Percentiles rank a stretch among this genome's conserved stretches.
Evolutionary conservation across 2,797 vertebrate genomes (phyloP).

Genomic region (Yasuhikotakia modesta): DNA sequence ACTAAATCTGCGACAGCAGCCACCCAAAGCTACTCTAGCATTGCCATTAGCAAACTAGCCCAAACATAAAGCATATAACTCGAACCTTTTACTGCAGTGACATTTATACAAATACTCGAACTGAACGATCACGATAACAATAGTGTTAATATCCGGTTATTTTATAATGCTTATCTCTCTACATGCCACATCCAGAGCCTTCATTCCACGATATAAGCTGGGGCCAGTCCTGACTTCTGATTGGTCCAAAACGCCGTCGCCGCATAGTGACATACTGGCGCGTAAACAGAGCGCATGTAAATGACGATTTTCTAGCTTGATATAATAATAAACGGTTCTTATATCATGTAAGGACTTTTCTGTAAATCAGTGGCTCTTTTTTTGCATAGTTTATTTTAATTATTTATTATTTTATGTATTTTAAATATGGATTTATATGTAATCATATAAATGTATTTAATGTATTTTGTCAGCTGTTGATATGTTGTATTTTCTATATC

Average conservation of each 20-base stretch:
- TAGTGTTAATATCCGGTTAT: background rate
- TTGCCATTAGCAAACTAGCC: conserved; percentile 37
- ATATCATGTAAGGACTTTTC: too few species aligned
- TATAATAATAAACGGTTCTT: too few species aligned
- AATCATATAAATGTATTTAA: too few species aligned
- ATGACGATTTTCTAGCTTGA: conserved; percentile 4
- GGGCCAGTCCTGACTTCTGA: conserved; percentile 46
- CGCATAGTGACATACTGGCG: conserved; percentile 22
- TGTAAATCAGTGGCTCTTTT: too few species aligned
- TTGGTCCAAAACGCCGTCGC: conserved; percentile 53
- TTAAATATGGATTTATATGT: too few species aligned
- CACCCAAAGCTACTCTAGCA: conserved; percentile 29
- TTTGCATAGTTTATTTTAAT: too few species aligned
- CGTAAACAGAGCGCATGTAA: conserved; percentile 39
- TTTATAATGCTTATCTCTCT: background rate
- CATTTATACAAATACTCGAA: background rate
- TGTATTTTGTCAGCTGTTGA: too few species aligned
- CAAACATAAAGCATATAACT: background rate
- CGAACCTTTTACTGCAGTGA: background rate
- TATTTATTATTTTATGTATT: too few species aligned
- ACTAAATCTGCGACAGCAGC: background rate
- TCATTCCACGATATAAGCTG: conserved; percentile 22
- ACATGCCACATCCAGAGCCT: background rate
- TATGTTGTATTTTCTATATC: too few species aligned
- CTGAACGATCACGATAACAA: background rate